Evolutionary conservation across 2,888 invertebrate species (phyloP).

Genomic region (Apodemia zela): DNA sequence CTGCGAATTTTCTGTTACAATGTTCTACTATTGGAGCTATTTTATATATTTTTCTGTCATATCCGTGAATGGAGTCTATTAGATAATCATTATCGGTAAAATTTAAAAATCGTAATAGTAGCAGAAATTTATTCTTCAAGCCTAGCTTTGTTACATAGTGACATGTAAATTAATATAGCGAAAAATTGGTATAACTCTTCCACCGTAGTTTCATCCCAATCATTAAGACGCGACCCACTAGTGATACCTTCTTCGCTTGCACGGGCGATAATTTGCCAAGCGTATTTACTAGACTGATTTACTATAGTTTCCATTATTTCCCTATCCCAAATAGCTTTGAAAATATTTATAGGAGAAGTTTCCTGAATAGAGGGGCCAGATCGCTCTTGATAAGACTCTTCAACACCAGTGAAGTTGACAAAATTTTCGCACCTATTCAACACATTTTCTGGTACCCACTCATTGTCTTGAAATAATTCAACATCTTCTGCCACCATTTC

Average conservation of each 20-base stretch:
- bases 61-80: background rate
- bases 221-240: background rate
- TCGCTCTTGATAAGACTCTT: slow-evolving; percentile 6
- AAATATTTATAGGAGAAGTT: slow-evolving; percentile 8
- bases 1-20: background rate
- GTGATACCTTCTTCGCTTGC: slow-evolving; percentile 8
- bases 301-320: slow-evolving; percentile 1
- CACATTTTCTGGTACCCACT: background rate
- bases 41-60: background rate
- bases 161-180: slow-evolving; percentile 12
- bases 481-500: background rate
- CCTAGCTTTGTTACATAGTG: too few species aligned
- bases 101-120: slow-evolving; percentile 1
- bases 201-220: background rate
- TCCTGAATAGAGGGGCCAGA: slow-evolving; percentile 3
- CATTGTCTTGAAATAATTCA: too few species aligned
- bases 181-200: slow-evolving; percentile 6
- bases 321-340: background rate
- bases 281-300: background rate
- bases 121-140: slow-evolving; percentile 1
- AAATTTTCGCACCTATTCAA: slow-evolving; percentile 7
- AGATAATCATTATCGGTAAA: background rate
- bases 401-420: background rate
- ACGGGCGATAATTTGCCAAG: slow-evolving; percentile 4
- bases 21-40: slow-evolving; percentile 7